A percentile compares a stretch with the other conserved stretches of the same genome.
These are phyloP conservation scores for Agraylea sexmaculata DNA, from an alignment of 1,140 invertebrate genomes.

Conservation along the genomic window DNA sequence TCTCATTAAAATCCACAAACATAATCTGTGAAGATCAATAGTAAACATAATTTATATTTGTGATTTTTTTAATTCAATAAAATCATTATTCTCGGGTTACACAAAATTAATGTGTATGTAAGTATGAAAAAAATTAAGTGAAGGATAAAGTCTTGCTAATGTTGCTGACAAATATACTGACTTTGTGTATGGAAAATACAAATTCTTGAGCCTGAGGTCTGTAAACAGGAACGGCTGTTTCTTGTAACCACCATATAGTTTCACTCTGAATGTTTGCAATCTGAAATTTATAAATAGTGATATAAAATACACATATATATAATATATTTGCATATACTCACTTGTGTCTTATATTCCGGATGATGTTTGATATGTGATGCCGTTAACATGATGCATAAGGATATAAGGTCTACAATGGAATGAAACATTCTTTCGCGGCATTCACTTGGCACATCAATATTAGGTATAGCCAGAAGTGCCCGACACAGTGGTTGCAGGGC, in stretches of 20 bases:
- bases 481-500: slow-evolving; percentile 29
- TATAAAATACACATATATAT: slow-evolving; percentile 2
- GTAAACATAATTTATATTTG: slow-evolving; percentile 2
- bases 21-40: slow-evolving; percentile 44
- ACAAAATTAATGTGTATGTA: too few relatives aligned
- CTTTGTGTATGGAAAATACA: slow-evolving; percentile 71
- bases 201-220: slow-evolving; percentile 61
- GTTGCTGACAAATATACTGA: slow-evolving; percentile 9
- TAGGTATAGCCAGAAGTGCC: slow-evolving; percentile 28
- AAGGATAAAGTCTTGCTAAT: background rate
- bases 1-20: slow-evolving; percentile 72
- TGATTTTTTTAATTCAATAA: background rate
- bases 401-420: slow-evolving; percentile 73
- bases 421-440: slow-evolving; percentile 71
- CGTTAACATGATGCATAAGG: slow-evolving; percentile 71
- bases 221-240: slow-evolving; percentile 62
- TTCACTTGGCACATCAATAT: slow-evolving; percentile 29
- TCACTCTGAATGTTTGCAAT: slow-evolving; percentile 58
- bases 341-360: slow-evolving; percentile 63
- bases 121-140: too few relatives aligned
- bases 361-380: slow-evolving; percentile 47
- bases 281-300: slow-evolving; percentile 11
- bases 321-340: slow-evolving; percentile 14
- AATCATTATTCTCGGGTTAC: background rate
- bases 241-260: slow-evolving; percentile 75